Percentiles rank a stretch among this genome's conserved stretches.
These are phyloP conservation scores for Drosophila athabasca DNA, from an alignment of 1,140 invertebrate genomes.

Conservation along the genomic window DNA sequence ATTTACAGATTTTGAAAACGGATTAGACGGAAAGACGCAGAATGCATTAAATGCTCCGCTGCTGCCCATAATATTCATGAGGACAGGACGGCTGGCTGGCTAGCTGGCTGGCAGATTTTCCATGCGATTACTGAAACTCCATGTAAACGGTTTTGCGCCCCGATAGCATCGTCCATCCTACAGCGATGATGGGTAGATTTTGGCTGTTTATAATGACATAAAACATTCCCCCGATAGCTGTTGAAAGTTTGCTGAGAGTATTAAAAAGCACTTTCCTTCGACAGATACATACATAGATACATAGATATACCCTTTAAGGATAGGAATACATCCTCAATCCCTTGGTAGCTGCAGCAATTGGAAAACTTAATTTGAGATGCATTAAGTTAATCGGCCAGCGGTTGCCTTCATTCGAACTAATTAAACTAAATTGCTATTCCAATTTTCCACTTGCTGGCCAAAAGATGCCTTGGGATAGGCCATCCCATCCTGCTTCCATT, in stretches of 20 bases:
- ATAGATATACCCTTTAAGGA: no score
- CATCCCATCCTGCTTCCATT: not conserved
- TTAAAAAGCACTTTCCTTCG: not conserved
- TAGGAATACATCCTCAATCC: not conserved
- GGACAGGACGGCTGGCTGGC: not conserved
- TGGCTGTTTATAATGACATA: no score
- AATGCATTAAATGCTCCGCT: slow-evolving; percentile 36
- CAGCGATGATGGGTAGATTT: not conserved
- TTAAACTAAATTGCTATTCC: slow-evolving; percentile 64
- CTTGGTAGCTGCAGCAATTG: slow-evolving; percentile 20
- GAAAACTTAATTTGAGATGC: slow-evolving; percentile 37
- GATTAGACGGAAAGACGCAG: slow-evolving; percentile 50
- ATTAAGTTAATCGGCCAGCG: slow-evolving; percentile 49
- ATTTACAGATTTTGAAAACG: slow-evolving; percentile 74
- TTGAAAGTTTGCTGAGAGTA: no score
- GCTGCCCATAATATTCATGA: slow-evolving; percentile 36
- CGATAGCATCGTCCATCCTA: slow-evolving; percentile 32
- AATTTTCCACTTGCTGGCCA: slow-evolving; percentile 61
- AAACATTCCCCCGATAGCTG: no score
- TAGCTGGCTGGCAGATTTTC: slow-evolving; percentile 36
- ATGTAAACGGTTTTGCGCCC: slow-evolving; percentile 40
- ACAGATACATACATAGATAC: not conserved
- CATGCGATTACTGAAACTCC: slow-evolving; percentile 37
- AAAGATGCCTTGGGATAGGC: slow-evolving; percentile 28
- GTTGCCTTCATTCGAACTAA: slow-evolving; percentile 57